Evolutionary conservation across 2,113 vertebrate species (phyloP), one percentile per base, ranked within the genome.

Genomic region (Pleuronectes platessa): DNA sequence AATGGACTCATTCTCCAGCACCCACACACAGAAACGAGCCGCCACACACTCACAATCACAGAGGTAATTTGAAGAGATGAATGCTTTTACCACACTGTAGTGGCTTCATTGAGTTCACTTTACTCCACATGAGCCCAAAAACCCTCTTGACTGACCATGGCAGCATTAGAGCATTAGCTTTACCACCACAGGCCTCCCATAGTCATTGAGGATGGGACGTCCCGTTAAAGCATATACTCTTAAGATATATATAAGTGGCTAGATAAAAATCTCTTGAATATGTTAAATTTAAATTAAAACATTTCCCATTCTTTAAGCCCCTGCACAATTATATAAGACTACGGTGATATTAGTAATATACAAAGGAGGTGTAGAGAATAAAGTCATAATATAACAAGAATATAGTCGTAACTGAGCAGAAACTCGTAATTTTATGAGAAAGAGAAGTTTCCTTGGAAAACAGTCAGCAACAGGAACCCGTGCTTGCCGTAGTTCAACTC

Each of bases 41-140:
- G 5, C 37, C 11, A 17, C 31, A 58, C 47, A 45, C 58, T 51
- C 71, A 85, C 37, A 82, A 15, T 69, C 58, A 67, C 65, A 12
- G 23, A 42, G 61, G 69, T 82, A 70, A 86, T 88, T 78, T 76
- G 71, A 64, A 71, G 68, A 75, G 62, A 83, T 85, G 88, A 89
- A 80, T 75, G 81, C 78, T 84, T 88, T 90, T 62, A 78, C 79
- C 73, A 68, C 78, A 72, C 42, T 71, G 40, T n/a, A 61, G 37
- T 81, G 78, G 61, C 63, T 79, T 74, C 65, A 75, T 55, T 72
- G 47, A 81, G 71, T 80, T 84, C 75, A 78, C 67, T 86, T 73
- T 85, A 68, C 71, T 56, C 35, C 58, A 26, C 14, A 35, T 31
- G 35, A 79, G 49, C 72, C 54, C 71, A 72, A 58, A 70, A 60